These are phyloP conservation scores for Athripsodes cinereus DNA, from an alignment of 2,888 invertebrate species.

Conservation along the genomic window DNA sequence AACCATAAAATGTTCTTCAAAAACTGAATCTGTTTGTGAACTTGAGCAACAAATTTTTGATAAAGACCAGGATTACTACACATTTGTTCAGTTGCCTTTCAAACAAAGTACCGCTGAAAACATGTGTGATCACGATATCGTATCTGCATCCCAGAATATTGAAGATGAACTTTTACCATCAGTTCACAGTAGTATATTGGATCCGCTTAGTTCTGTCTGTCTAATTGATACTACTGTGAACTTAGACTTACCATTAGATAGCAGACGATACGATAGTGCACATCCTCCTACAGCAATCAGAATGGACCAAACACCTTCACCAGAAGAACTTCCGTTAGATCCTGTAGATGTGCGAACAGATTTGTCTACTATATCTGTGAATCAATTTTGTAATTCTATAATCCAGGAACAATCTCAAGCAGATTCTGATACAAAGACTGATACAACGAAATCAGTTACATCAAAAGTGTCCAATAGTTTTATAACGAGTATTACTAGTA, in stretches of 20 bases:
- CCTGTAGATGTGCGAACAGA: conserved; percentile 61
- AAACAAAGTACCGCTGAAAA: conserved; percentile 22
- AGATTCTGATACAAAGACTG: conserved; percentile 53
- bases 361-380: conserved; percentile 45
- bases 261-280: conserved; percentile 41
- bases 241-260: conserved; percentile 49
- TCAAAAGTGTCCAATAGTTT: conserved; percentile 69
- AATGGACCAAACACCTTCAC: conserved; percentile 76
- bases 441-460: conserved; percentile 55
- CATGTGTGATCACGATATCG: conserved; percentile 10
- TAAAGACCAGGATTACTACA: conserved; percentile 20
- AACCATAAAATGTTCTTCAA: neutral
- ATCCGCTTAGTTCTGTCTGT: conserved; percentile 51
- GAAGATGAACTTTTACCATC: conserved; percentile 60
- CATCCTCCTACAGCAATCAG: conserved; percentile 37
- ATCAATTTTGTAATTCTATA: conserved; percentile 46
- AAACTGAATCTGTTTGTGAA: neutral
- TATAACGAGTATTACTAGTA: conserved; percentile 84
- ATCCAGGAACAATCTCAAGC: conserved; percentile 49
- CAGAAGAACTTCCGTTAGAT: conserved; percentile 78
- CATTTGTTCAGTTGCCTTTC: conserved; percentile 23
- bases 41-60: neutral
- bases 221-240: conserved; percentile 49
- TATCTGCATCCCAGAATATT: conserved; percentile 34
- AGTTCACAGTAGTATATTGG: conserved; percentile 53